Evolutionary conservation across 2,113 vertebrate genomes (phyloP), one percentile per base, ranked within the genome.

Genomic region (Aplodontia rufa): DNA sequence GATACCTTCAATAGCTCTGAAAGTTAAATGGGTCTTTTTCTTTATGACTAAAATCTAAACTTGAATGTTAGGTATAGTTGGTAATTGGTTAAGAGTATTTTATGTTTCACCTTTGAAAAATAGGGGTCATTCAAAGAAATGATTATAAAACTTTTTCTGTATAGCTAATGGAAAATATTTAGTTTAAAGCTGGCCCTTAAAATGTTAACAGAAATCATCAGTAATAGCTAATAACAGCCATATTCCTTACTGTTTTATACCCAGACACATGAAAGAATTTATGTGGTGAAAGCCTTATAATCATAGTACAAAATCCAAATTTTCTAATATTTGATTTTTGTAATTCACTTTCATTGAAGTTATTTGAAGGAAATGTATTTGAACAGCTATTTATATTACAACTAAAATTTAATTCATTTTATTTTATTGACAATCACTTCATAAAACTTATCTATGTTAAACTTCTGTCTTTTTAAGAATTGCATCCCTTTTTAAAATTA

Each of bases 71-170:
- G 11, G 19, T 84, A 58, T 69, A 86, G 8, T 8, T 53, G n/a
- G 40, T 96, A 97, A 95, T 91, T 95, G 85, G 22, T 93, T 86
- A 92, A 94, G 28, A 58, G 58, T 90, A 58, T 91, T 97, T 96
- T 92, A 64, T 87, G 53, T 87, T 95, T 82, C 45, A 68, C 3
- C n/a, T 95, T 90, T 76, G 24, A 95, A 87, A 96, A 80, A 35
- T 62, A 87, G 5, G 16, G 87, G 64, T 80, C 93, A 93, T 75
- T 22, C 69, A 55, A 92, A 87, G 83, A 96, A 79, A 87, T 64
- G 11, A 64, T 84, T 83, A 87, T 47, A 95, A 92, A 92, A 47
- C 45, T 47, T 71, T 13, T 96, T 94, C 3, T 93, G 40, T 45
- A 26, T 28, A 93, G 87, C 88, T 91, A 93, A 74, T 96, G 42